These are phyloP conservation scores for Carettochelys insculpta DNA, from an alignment of 2,113 vertebrate genomes.

Conservation along the genomic window DNA sequence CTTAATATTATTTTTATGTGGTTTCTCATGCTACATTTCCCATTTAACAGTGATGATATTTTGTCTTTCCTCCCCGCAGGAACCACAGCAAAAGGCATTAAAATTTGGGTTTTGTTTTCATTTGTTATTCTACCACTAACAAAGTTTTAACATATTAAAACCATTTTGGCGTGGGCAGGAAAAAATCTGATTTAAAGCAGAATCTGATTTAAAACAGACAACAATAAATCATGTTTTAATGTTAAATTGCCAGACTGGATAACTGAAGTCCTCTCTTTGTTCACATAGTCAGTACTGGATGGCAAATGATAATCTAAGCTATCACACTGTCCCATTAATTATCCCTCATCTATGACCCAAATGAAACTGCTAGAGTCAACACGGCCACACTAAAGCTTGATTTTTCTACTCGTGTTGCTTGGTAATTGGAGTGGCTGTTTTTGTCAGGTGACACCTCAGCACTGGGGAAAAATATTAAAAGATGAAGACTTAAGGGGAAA, in stretches of 20 bases:
- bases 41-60: not conserved
- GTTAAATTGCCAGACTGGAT: not conserved
- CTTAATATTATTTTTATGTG: not conserved
- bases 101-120: not conserved
- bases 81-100: not conserved
- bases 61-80: not conserved
- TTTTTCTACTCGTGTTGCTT: not conserved
- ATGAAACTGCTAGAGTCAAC: not conserved
- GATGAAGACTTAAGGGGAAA: not conserved
- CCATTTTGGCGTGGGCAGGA: not conserved
- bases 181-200: not conserved
- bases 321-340: not conserved
- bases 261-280: not conserved
- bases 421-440: not conserved
- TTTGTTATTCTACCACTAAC: not conserved
- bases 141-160: not conserved
- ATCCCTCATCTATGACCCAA: not conserved
- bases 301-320: not conserved
- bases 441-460: not conserved
- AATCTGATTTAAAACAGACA: not conserved
- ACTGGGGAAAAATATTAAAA: not conserved
- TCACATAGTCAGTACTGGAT: not conserved
- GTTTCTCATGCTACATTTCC: not conserved
- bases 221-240: not conserved
- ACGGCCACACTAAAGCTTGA: not conserved